Conservation (phyloP, 1,140 invertebrate genomes). For the Caenorhabditis remanei region DNA sequence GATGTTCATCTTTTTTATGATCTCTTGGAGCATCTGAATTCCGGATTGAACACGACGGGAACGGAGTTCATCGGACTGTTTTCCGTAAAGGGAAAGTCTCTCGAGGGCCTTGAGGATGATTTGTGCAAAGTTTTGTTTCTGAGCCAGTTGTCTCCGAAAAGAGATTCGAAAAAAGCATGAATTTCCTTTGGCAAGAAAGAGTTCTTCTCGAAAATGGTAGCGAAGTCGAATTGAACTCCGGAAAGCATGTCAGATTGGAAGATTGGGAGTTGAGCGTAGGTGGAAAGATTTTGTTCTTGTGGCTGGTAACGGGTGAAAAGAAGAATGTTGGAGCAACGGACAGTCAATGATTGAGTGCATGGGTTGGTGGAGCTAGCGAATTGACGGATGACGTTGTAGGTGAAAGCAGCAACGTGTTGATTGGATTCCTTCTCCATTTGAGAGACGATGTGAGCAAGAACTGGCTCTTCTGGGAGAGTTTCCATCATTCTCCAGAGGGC, state of each 20-base stretch:
- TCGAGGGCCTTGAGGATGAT: conserved; percentile 65
- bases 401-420: conserved; percentile 74
- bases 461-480: too few relatives aligned
- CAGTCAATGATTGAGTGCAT: conserved; percentile 38
- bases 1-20: conserved; percentile 59
- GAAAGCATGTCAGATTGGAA: conserved; percentile 56
- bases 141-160: conserved; percentile 67
- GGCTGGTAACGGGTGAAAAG: conserved; percentile 36
- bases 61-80: conserved; percentile 53
- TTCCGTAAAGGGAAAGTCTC: conserved; percentile 7
- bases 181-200: too few relatives aligned
- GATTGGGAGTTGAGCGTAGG: conserved; percentile 46
- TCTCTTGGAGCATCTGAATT: conserved; percentile 61
- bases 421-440: too few relatives aligned
- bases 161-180: too few relatives aligned
- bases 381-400: conserved; percentile 48
- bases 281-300: conserved; percentile 26
- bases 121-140: conserved; percentile 67
- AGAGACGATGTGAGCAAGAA: too few relatives aligned
- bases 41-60: conserved; percentile 27
- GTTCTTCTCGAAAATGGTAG: conserved; percentile 64
- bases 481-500: too few relatives aligned
- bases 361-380: conserved; percentile 54
- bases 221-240: conserved; percentile 62
- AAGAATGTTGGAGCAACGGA: conserved; percentile 38